Base-by-base conservation (phyloP, 2,888 invertebrate genomes). In the Euclidia mi region DNA sequence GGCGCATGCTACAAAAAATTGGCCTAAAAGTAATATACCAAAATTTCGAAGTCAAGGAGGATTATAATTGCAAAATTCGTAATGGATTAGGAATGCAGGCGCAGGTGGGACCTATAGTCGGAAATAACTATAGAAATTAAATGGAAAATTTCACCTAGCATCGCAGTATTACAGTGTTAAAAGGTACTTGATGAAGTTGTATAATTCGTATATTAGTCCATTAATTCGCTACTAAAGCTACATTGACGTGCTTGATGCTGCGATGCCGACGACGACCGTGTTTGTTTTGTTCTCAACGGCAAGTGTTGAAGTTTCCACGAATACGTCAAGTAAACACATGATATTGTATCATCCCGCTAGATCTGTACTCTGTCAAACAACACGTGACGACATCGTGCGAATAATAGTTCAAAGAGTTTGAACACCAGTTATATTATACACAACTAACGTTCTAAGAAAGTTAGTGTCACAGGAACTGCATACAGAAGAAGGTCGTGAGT, bases 171-270 rank as follows among this genome's bases (percentile, higher is more conserved):
- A 77, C 68, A 53, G 53, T 63, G 51, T 67, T 25, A 53, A 58
- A 64, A 68, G 68, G 66, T 65, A 65, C 61, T 71, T 64, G 60
- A 73, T 69, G 62, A 61, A 64, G 51, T 62, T 63, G 61, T 70
- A 65, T 67, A 67, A 71, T 78, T 71, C 56, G 64, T 7, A 25
- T 63, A 72, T 71, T 64, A 63, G 64, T 70, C n/a, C 70, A 69
- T 79, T 61, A 74, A 76, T 71, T 43, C 44, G 43, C 28, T 48
- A 32, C 9, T 43, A 43, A 40, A 31, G 15, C 18, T 29, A 56
- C 25, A 37, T 34, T 25, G 41, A 29, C 25, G 31, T 48, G 57
- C 51, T 47, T 51, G 28, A 40, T 42, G 12, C 15, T 17, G 17
- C 18, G 44, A 28, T 28, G 49, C 29, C 11, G 20, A 45, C 50